Evolutionary conservation across 2,797 vertebrate species (phyloP).

Genomic region (Chelidonichthys spinosus): DNA sequence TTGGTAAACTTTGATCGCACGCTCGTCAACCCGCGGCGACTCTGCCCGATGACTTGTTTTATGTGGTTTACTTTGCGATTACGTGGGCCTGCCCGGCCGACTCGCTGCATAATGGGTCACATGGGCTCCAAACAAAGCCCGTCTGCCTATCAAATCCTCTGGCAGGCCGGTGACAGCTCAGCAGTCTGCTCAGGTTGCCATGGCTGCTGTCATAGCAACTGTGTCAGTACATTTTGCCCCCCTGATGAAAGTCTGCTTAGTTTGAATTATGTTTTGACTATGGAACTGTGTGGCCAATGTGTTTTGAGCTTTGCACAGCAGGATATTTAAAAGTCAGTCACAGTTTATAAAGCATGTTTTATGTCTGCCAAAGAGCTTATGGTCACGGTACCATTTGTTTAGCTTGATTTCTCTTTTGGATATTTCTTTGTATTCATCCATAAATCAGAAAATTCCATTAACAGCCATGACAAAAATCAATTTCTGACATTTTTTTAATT

Average conservation of each 20-base stretch:
- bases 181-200: constrained; percentile 63
- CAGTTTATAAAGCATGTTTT: not conserved
- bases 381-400: not conserved
- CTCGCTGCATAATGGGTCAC: constrained; percentile 52
- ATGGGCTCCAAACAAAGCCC: constrained; percentile 56
- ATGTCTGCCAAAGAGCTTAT: not conserved
- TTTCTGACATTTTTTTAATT: too few relatives aligned
- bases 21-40: constrained; percentile 30
- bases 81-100: constrained; percentile 25
- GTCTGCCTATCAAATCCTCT: constrained; percentile 67
- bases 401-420: too few relatives aligned
- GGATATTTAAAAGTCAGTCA: not conserved
- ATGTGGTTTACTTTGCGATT: constrained; percentile 60
- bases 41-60: constrained; percentile 48
- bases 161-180: constrained; percentile 59
- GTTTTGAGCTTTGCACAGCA: not conserved
- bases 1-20: constrained; percentile 63
- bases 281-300: constrained; percentile 7
- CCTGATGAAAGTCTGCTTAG: constrained; percentile 27
- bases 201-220: constrained; percentile 72
- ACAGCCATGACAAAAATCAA: too few relatives aligned
- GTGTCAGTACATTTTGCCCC: constrained; percentile 32
- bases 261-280: constrained; percentile 64
- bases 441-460: too few relatives aligned
- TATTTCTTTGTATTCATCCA: not conserved